Conservation (phyloP, 2,888 invertebrate genomes). For the Aphelenchoides bicaudatus region DNA sequence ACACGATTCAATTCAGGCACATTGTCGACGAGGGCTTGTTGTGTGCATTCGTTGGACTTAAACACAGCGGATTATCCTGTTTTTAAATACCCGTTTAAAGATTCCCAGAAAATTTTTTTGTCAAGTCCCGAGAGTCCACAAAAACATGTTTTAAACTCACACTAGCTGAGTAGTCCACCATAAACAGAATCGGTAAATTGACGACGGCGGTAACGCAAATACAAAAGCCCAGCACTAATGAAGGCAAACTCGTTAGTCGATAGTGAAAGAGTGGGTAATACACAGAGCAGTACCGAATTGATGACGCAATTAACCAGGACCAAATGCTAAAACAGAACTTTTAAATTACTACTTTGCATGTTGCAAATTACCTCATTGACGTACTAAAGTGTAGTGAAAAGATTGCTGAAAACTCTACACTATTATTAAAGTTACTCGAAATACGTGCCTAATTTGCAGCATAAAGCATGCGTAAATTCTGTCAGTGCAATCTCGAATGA, state of each 20-base stretch:
- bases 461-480: constrained; percentile 16
- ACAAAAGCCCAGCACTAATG: constrained; percentile 30
- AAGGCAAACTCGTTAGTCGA: constrained; percentile 39
- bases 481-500: constrained; percentile 21
- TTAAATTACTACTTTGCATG: no score
- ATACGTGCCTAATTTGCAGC: constrained; percentile 39
- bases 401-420: constrained; percentile 1
- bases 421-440: constrained; percentile 23
- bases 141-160: not conserved
- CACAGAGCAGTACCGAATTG: constrained; percentile 39
- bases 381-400: constrained; percentile 8
- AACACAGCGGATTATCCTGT: not conserved
- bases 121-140: not conserved
- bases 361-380: no score
- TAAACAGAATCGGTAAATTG: constrained; percentile 36
- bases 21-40: constrained; percentile 11
- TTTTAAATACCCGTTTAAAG: no score
- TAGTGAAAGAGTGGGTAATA: constrained; percentile 43
- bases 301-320: constrained; percentile 22
- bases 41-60: constrained; percentile 27
- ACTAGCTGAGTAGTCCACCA: constrained; percentile 21
- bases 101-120: no score
- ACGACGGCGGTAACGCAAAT: constrained; percentile 28
- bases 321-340: constrained; percentile 2
- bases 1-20: constrained; percentile 24